Base-by-base conservation (phyloP, 2,113 vertebrate species). In the Lasiurus cinereus region DNA sequence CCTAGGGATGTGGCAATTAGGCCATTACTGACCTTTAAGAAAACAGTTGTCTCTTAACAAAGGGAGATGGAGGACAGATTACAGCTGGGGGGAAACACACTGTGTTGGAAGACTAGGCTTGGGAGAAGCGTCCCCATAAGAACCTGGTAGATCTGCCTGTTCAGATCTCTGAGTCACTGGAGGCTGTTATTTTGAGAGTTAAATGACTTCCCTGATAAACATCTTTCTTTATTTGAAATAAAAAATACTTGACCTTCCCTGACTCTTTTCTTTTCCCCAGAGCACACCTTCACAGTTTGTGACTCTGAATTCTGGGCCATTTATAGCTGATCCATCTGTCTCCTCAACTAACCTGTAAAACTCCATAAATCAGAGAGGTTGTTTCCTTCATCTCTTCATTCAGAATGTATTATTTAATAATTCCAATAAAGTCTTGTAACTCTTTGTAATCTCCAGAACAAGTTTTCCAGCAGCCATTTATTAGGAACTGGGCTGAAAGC, bases 11-110 rank as follows among this genome's bases (percentile, higher is more conserved):
- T 93, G 64, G 84, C 90, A 82, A 56, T 15, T 5, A 67, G 46
- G 62, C 66, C 66, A 46, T 21, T 24, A 46, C 62, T 62, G 88
- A 84, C 72, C 84, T 94, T 90, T 67, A 85, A 90, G 74, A 86
- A 66, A 90, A 54, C 52, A 50, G 59, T n/a, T 36, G 39, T 39
- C 64, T 79, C 9, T 78, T n/a, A 56, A 79, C 31, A n/a, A 79
- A 43, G 6, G 24, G 24, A n/a, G 27, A 15, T 46, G 84, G 62
- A 86, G 46, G 62, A 67, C 54, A 69, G 80, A 87, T 87, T 64
- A 67, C 33, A 83, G 15, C 6, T 67, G 14, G 12, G 13, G 64
- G 46, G 70, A 72, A 83, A 83, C 87, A 31, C 36, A 76, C 12
- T 74, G 18, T 10, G 1, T 73, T 72, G 92, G 87, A 93, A 94